Base-by-base conservation (phyloP, 1,140 invertebrate species). In the Aleiodes sp. region DNA sequence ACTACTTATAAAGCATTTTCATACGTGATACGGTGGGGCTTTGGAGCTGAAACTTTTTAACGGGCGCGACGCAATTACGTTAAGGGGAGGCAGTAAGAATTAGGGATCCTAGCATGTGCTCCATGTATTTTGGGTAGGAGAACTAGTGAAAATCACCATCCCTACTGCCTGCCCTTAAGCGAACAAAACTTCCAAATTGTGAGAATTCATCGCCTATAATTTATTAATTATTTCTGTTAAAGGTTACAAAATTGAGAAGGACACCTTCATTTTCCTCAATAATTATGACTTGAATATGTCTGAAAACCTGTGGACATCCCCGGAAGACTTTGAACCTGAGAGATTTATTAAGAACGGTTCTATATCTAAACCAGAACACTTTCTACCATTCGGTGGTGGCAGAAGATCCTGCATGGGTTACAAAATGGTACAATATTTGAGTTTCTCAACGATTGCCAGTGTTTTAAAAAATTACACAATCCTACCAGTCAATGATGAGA, bases 341-440 rank as follows among this genome's bases (percentile, higher is more conserved):
- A 89, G 78, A 94, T 96, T 86, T 84, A 90, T 76, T 91, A 94
- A 10, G 87, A 91, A 78, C 81, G 94, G 76, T 67, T 70, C 73
- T 67, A 72, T 89, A 0, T 28, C 80, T 0, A 88, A 87, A 39
- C 86, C 87, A 2, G 86, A 92, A 1, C 89, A 94, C 80, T 97
- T 96, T 76, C 85, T 96, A 16, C 95, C 95, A 0, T 97, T 96
- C 83, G 94, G 94, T 71, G 94, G 93, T 29, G 93, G 95, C 0
- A 92, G 94, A 71, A 87, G 96, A 9, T 94, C 94, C 0, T 97
- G 96, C 79, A 92, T 98, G 73, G 96, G 96, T 0, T 94, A 96
- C 83, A 93, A 92, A 64, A 84, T 98, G 43, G 92, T 95, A 0
- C 91, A 91, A 21, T 90, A 92, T 31, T 89, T 94, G 78, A 90